Evolutionary conservation across 2,888 invertebrate genomes (phyloP), one percentile per base, ranked within the genome.

Genomic region (Herminia tarsipennalis): DNA sequence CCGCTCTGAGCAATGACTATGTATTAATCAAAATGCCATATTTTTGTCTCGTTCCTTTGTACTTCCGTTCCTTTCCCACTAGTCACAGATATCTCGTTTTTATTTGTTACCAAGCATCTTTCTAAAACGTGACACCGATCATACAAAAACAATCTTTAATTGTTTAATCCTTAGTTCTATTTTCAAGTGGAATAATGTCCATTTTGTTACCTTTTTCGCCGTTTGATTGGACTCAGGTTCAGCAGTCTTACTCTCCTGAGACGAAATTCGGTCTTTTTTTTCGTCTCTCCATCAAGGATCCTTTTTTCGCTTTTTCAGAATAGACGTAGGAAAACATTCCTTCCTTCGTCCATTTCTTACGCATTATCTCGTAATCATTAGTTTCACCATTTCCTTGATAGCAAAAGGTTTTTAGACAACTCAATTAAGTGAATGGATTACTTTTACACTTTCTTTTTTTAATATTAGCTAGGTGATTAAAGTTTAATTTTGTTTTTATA

Each of bases 11-110:
- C 86, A 91, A 92, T 92, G 87, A 83, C 88, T 81, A 68, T 73
- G 74, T 83, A 92, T 92, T 92, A 91, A 92, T 92, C 92, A 92
- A 92, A 92, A 91, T 90, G 92, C 86, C 88, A 86, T 87, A 83
- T 79, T 77, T 75, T 79, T 78, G 73, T 91, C 89, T 79, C 88
- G 52, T 78, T 91, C 86, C 53, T 81, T 80, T 76, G 54, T 80
- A 56, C 52, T 47, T 60, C 61, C 69, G 56, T 86, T 86, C 73
- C 77, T 60, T 64, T 90, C 81, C 57, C 78, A 86, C 89, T 80
- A 85, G 84, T 85, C 86, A 82, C 73, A 81, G 85, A 84, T 85
- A 87, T 85, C 86, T 86, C 78, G 82, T 79, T 83, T 83, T 82
- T 80, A 76, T 77, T 68, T 71, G 68, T 66, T 66, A 55, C 64